Evolutionary conservation across 2,113 vertebrate species (phyloP).

Genomic region (Bufo bufo): DNA sequence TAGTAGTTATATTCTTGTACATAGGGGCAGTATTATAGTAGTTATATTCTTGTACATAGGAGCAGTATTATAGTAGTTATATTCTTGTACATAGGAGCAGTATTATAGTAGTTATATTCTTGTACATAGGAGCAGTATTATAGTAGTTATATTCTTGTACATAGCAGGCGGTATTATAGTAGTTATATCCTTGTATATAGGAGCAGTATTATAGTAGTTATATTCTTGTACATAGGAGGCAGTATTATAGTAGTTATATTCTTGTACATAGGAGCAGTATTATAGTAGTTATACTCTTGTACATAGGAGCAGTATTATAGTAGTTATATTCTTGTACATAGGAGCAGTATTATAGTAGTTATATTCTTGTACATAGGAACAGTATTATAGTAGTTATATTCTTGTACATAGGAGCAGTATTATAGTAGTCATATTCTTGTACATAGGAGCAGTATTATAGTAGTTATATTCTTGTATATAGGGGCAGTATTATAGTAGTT

Average conservation of each 20-base stretch:
- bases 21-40: background rate
- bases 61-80: background rate
- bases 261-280: background rate
- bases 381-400: conserved; percentile 2
- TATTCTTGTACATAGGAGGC: background rate
- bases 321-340: background rate
- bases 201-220: background rate
- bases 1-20: background rate
- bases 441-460: background rate
- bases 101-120: conserved; percentile 2
- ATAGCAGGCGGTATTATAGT: background rate
- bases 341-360: background rate
- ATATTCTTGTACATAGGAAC: background rate
- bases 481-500: conserved; percentile 2
- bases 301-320: background rate
- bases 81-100: background rate
- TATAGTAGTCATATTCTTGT: conserved; percentile 5
- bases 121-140: background rate
- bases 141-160: background rate
- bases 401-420: background rate
- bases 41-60: background rate
- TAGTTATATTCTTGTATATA: conserved; percentile 15
- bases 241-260: background rate
- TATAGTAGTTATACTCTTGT: background rate
- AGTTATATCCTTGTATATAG: too few species aligned